phyloP scores from a whole-genome alignment of 2,888 invertebrate species.

The Apomyelois bistriatella region DNA sequence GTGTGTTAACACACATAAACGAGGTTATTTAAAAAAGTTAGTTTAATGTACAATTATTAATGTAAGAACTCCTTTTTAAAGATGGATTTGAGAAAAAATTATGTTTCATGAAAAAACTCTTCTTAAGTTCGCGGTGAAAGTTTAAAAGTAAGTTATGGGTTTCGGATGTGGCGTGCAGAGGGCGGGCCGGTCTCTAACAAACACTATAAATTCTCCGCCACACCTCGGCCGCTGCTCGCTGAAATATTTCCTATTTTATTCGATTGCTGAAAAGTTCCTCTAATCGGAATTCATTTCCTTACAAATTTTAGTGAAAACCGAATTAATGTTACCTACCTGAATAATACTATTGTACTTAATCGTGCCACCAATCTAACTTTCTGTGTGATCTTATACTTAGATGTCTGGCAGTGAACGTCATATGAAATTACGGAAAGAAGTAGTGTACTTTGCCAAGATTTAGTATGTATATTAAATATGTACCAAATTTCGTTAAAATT shows the following conservation, averaged over 20 bases:
- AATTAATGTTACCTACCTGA: not conserved
- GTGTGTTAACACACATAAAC: too few relatives aligned
- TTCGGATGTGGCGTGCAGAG: constrained; percentile 38
- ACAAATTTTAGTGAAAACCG: not conserved
- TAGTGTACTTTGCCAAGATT: too few relatives aligned
- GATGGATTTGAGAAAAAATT: not conserved
- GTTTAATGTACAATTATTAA: too few relatives aligned
- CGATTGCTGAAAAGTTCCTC: constrained; percentile 13
- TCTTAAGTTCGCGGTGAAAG: constrained; percentile 22
- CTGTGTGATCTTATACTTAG: too few relatives aligned
- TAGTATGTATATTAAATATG: too few relatives aligned
- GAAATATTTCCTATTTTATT: constrained; percentile 28
- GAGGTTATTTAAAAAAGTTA: too few relatives aligned
- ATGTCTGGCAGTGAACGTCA: too few relatives aligned
- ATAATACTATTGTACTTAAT: too few relatives aligned
- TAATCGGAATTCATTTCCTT: not conserved
- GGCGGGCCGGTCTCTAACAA: constrained; percentile 32
- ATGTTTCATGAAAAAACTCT: not conserved
- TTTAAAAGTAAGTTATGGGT: constrained; percentile 37
- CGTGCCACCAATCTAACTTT: too few relatives aligned
- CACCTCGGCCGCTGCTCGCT: constrained; percentile 34
- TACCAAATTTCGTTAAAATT: too few relatives aligned
- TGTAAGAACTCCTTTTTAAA: too few relatives aligned
- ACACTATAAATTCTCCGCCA: constrained; percentile 45
- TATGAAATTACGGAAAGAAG: too few relatives aligned